Evolutionary conservation across 2,888 invertebrate genomes (phyloP), one percentile per base, ranked within the genome.

Genomic region (Unio pictorum): DNA sequence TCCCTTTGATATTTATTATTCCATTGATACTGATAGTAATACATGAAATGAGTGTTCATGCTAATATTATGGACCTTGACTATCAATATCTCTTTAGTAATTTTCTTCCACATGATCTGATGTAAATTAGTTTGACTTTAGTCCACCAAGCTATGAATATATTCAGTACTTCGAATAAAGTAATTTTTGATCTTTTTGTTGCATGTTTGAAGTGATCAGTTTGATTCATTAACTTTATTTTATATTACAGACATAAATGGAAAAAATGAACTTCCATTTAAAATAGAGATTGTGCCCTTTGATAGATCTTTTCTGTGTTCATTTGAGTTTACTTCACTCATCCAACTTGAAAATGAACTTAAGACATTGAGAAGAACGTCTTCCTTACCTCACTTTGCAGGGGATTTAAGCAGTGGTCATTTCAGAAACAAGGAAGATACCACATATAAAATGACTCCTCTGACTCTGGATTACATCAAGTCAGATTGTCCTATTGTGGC

Each of bases 391-490:
- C 54, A 55, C 18, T 30, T 56, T 26, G 17, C 20, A 55, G 66
- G 59, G 54, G 59, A 66, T 30, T 60, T 56, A 55, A 23, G 55
- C 64, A 62, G 60, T 59, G 62, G 73, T 73, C 23, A 58, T 57
- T n/a, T 60, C 60, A 57, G 55, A 67, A 0, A 64, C 61, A 71
- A 72, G 45, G 63, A 56, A 20, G 74, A 69, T 57, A 71, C 77
- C 1, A 78, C 77, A 2, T 83, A 81, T 60, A 78, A 78, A 60
- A 74, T 87, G 61, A 87, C 86, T 4, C 85, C 87, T 18, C 75
- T 81, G 7, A 87, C 87, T 0, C 68, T 88, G 67, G 85, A 88
- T 57, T 88, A 88, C 67, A 81, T 89, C 59, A 84, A 85, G 61
- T 74, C 75, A 11, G 83, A 84, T 61, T 86, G 86, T 6, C 81